phyloP scores from a whole-genome alignment of 2,113 vertebrate species.

The Ictalurus furcatus region DNA sequence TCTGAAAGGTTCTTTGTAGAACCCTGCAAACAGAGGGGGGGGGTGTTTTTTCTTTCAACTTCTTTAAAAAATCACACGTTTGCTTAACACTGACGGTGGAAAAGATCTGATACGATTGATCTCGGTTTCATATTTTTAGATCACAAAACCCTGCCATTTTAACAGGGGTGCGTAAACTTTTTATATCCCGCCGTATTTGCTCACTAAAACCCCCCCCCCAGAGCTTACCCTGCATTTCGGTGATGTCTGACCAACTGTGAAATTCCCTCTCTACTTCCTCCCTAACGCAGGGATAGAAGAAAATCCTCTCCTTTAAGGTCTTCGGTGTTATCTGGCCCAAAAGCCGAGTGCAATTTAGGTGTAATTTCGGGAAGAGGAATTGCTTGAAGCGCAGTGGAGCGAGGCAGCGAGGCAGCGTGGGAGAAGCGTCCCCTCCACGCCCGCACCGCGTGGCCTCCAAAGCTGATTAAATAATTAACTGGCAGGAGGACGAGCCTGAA shows the following conservation, averaged over 20 bases:
- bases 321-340: constrained; percentile 46
- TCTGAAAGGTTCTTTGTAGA: background rate
- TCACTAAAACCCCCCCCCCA: background rate
- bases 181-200: background rate
- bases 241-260: constrained; percentile 50
- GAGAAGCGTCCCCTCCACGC: background rate
- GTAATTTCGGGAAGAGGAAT: constrained; percentile 46
- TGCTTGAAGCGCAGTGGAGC: constrained; percentile 43
- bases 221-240: background rate
- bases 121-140: background rate
- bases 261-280: constrained; percentile 41
- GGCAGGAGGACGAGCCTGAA: constrained; percentile 9
- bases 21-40: background rate
- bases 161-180: background rate
- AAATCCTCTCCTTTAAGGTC: constrained; percentile 40
- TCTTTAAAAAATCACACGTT: too few relatives aligned
- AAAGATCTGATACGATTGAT: background rate
- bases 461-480: constrained; percentile 51
- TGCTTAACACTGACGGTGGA: background rate
- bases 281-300: constrained; percentile 28
- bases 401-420: constrained; percentile 9
- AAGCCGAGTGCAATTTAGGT: constrained; percentile 45
- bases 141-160: background rate
- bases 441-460: constrained; percentile 5
- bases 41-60: background rate